Base-by-base conservation (phyloP, 1,140 invertebrate genomes). In the Conus ventricosus region DNA sequence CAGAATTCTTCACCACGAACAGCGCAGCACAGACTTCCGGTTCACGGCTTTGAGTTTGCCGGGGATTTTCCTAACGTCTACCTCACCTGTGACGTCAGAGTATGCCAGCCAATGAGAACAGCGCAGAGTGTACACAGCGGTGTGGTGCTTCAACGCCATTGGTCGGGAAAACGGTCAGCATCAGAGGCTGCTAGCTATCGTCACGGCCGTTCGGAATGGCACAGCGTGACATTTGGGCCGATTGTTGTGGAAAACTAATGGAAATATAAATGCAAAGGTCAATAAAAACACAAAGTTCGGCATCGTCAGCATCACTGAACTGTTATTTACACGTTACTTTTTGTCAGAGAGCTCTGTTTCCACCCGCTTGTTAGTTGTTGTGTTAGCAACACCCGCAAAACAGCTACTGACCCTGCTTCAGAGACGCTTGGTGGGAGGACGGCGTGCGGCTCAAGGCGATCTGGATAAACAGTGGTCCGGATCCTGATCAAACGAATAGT, bases 51-150 rank as follows among this genome's bases (percentile, higher is more conserved):
- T 25, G 76, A 87, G 51, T 87, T 87, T 23, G 71, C 85, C 23
- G 85, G 85, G 11, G 51, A 87, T 51, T 87, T 76, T 67, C 51
- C 39, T 17, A 6, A 11, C 8, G 85, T 87, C n/a, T 76, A 75
- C 51, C 39, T 87, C 63, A 54, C n/a, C 8, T 87, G 85, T 76
- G 85, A 87, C 85, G 85, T 87, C 85, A 87, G 85, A 57, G 71
- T 87, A 5, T 87, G 85, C 55, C 85, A 13, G 71, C 63, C 6
- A 53, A 39, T 27, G 85, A 87, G 13, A 87, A 54, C 85, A 25
- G 15, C 13, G 5, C 85, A 20, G 51, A 57, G 6, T 87, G 85
- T 39, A 75, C 67, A 23, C 63, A 75, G 51, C 39, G 23, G 17
- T 87, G 85, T 39, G n/a, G 60, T n/a, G 15, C 85, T 3, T 63